Evolutionary conservation across 1,140 invertebrate genomes (phyloP).

Genomic region (Magallana angulata): DNA sequence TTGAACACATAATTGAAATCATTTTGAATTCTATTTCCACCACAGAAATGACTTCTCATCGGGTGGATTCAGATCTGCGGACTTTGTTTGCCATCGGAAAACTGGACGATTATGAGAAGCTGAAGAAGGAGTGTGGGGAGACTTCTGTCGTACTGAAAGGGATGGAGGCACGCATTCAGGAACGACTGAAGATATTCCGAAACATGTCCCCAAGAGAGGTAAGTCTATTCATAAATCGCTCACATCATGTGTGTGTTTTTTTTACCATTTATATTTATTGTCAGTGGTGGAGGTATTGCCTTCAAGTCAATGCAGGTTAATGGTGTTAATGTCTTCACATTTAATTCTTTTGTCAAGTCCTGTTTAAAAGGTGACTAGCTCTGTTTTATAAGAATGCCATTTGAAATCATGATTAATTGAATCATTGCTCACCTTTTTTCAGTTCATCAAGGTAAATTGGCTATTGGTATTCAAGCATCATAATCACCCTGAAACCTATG

Average conservation of each 20-base stretch:
- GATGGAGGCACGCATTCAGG: constrained; percentile 68
- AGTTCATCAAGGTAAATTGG: constrained; percentile 20
- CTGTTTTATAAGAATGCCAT: too few species aligned
- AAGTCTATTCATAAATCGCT: not conserved
- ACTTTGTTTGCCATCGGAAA: constrained; percentile 73
- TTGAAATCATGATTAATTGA: not conserved
- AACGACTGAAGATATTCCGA: constrained; percentile 62
- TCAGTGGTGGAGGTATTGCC: not conserved
- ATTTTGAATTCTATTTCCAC: too few species aligned
- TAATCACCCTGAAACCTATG: not conserved
- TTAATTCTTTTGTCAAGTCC: too few species aligned
- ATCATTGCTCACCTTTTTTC: not conserved
- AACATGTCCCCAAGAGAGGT: constrained; percentile 53
- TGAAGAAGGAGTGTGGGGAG: constrained; percentile 70
- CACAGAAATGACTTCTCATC: constrained; percentile 17
- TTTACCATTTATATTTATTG: not conserved
- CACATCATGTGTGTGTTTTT: not conserved
- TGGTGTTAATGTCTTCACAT: not conserved
- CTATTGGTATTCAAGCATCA: not conserved
- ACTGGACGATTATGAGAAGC: constrained; percentile 73
- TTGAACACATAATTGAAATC: too few species aligned
- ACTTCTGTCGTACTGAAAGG: constrained; percentile 62
- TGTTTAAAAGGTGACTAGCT: too few species aligned
- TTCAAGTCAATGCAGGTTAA: not conserved
- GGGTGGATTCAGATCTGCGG: constrained; percentile 68